Conservation (phyloP, 2,888 invertebrate species). For the Trissoscelio sp. region DNA sequence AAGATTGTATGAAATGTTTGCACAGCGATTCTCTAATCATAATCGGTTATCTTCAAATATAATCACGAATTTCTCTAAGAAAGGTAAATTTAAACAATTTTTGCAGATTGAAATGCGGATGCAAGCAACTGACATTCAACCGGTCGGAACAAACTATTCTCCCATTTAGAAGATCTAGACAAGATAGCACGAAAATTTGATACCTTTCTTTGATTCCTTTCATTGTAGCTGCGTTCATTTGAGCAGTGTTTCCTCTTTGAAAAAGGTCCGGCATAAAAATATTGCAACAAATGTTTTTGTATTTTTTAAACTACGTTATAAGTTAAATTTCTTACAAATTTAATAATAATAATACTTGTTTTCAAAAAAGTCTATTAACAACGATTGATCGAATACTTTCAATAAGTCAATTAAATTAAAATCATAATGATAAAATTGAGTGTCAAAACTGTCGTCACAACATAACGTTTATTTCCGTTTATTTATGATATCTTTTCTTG, state of each 20-base stretch:
- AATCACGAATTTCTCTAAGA: constrained; percentile 34
- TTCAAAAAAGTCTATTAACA: too few species aligned
- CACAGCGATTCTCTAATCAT: constrained; percentile 23
- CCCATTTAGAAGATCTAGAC: constrained; percentile 53
- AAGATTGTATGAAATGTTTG: constrained; percentile 1
- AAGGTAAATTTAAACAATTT: constrained; percentile 45
- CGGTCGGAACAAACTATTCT: constrained; percentile 51
- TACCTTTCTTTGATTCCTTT: constrained; percentile 59
- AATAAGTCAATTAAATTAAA: constrained; percentile 1
- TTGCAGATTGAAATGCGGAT: constrained; percentile 40
- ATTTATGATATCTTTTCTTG: constrained; percentile 32
- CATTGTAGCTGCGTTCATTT: constrained; percentile 47
- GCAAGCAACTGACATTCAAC: constrained; percentile 50
- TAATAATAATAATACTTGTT: too few species aligned
- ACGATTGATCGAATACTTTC: not conserved
- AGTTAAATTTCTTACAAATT: too few species aligned
- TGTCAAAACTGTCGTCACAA: not conserved
- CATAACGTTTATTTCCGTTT: constrained; percentile 30
- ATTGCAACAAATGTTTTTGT: constrained; percentile 13
- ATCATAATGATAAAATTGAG: constrained; percentile 4
- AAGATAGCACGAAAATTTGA: constrained; percentile 61
- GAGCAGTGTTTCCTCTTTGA: constrained; percentile 34
- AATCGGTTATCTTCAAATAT: constrained; percentile 36
- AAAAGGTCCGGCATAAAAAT: constrained; percentile 27
- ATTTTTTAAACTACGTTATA: not conserved